Conservation (phyloP, 2,797 vertebrate species). For the Melanotaenia pygmaea region DNA sequence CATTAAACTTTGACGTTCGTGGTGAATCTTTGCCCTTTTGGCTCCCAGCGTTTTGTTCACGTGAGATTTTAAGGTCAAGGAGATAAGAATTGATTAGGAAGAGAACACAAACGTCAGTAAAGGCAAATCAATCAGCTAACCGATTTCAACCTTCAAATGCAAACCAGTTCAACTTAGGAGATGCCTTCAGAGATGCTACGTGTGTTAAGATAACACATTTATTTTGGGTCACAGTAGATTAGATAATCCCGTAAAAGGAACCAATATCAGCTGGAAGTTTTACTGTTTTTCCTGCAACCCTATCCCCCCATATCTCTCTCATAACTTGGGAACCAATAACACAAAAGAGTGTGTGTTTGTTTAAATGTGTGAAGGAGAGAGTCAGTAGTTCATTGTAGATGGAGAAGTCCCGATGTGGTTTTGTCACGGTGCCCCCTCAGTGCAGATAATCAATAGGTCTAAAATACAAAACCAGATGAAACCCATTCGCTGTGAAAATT, state of each 20-base stretch:
- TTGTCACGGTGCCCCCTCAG: conserved; percentile 66
- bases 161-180: conserved; percentile 1
- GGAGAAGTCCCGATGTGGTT: conserved; percentile 72
- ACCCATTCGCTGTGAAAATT: conserved; percentile 71
- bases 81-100: conserved; percentile 50
- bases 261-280: conserved; percentile 11
- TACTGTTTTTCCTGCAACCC: conserved; percentile 26
- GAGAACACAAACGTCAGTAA: conserved; percentile 10
- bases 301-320: conserved; percentile 31
- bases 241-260: conserved; percentile 27
- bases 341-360: conserved; percentile 12
- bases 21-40: neutral
- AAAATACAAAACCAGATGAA: conserved; percentile 78
- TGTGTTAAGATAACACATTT: conserved; percentile 9
- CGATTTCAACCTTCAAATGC: conserved; percentile 29
- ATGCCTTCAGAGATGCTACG: neutral
- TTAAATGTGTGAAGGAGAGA: conserved; percentile 3
- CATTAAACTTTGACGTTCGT: neutral
- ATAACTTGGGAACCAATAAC: conserved; percentile 41
- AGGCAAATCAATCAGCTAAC: conserved; percentile 32
- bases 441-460: conserved; percentile 79
- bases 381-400: conserved; percentile 60
- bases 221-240: conserved; percentile 24
- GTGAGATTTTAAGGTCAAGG: conserved; percentile 47
- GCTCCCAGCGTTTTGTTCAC: neutral